Conservation (phyloP, 2,888 invertebrate genomes). For the Silvanus unidentatus region DNA sequence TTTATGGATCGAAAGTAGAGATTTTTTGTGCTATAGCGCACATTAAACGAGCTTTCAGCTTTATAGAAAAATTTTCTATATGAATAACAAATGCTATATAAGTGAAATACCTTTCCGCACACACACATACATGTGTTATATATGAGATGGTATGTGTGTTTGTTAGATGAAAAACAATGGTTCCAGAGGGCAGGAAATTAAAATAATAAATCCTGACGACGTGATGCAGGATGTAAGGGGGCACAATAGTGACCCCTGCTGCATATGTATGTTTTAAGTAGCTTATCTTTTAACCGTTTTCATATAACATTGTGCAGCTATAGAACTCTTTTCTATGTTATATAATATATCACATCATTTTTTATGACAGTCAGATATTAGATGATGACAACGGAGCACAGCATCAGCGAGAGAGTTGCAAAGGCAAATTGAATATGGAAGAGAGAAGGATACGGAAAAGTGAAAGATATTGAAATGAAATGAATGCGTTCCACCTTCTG, state of each 20-base stretch:
- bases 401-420: too few species aligned
- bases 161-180: slow-evolving; percentile 17
- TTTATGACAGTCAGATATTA: slow-evolving; percentile 1
- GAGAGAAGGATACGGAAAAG: background rate
- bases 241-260: slow-evolving; percentile 11
- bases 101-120: too few species aligned
- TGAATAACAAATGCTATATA: too few species aligned
- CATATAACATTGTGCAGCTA: background rate
- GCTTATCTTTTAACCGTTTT: slow-evolving; percentile 4
- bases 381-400: too few species aligned
- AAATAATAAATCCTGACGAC: slow-evolving; percentile 22
- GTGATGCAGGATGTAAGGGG: slow-evolving; percentile 13
- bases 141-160: too few species aligned
- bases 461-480: too few species aligned
- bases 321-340: background rate
- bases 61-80: too few species aligned
- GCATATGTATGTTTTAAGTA: slow-evolving; percentile 11
- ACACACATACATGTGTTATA: too few species aligned
- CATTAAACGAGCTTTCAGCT: too few species aligned
- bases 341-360: slow-evolving; percentile 2
- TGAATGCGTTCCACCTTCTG: too few species aligned
- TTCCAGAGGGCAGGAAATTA: slow-evolving; percentile 20
- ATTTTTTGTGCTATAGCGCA: too few species aligned
- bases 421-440: slow-evolving; percentile 4
- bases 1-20: too few species aligned